phyloP scores from a whole-genome alignment of 2,888 invertebrate species.

The Venustoraphidia nigricollis region DNA sequence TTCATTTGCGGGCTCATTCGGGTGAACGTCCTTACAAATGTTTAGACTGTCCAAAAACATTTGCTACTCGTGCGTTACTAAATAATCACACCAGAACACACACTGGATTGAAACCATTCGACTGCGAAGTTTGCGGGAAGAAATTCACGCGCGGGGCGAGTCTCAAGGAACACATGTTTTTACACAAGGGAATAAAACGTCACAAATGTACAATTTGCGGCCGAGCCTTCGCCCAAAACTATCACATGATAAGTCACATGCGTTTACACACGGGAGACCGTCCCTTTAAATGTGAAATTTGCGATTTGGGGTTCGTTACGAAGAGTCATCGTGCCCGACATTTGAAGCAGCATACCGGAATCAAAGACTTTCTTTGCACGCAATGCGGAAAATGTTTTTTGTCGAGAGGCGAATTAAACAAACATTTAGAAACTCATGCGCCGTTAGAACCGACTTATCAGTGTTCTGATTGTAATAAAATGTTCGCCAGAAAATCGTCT shows the following conservation, averaged over 20 bases:
- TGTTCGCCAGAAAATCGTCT: not conserved
- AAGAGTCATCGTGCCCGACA: not conserved
- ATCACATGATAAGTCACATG: not conserved
- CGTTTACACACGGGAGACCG: not conserved
- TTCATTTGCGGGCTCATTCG: slow-evolving; percentile 11
- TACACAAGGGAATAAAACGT: slow-evolving; percentile 13
- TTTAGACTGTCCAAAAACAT: slow-evolving; percentile 10
- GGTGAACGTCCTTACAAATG: slow-evolving; percentile 17
- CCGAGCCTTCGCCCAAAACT: slow-evolving; percentile 12
- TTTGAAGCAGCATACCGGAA: not conserved
- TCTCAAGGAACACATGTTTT: not conserved
- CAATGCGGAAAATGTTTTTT: not conserved
- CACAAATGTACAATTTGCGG: slow-evolving; percentile 16
- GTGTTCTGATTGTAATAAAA: not conserved
- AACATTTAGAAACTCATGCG: not conserved
- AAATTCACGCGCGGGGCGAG: not conserved
- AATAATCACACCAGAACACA: not conserved
- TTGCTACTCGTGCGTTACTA: not conserved
- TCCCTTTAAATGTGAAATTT: not conserved
- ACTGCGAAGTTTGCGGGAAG: not conserved
- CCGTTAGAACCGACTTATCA: not conserved
- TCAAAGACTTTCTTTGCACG: not conserved
- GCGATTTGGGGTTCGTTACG: not conserved
- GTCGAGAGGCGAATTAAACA: not conserved
- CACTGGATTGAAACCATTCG: not conserved